Conservation (phyloP, 30 jellyfish, hydroid and myxozoan species). For the Morbakka virulenta region DNA sequence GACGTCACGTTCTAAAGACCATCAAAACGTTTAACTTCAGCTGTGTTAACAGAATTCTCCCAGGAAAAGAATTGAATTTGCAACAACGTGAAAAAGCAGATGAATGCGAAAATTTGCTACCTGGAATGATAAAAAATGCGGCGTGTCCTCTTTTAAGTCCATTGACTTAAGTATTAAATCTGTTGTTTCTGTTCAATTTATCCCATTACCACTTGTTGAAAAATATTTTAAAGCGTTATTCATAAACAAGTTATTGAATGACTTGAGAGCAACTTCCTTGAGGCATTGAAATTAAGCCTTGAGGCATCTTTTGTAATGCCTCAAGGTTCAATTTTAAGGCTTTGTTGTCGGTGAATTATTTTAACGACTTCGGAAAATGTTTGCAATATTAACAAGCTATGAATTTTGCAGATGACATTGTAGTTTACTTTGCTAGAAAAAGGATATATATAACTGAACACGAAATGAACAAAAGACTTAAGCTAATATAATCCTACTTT, state of each 20-base stretch:
- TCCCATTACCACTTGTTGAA: not conserved
- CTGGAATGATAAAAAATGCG: not conserved
- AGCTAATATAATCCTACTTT: not conserved
- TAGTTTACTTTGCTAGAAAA: not conserved
- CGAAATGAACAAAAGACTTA: not conserved
- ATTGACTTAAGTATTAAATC: not conserved
- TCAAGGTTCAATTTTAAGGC: not conserved
- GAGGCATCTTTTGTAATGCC: too few relatives aligned
- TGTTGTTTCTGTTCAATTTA: too few relatives aligned
- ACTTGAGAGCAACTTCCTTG: not conserved
- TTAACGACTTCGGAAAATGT: not conserved
- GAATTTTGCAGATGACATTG: not conserved
- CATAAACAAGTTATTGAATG: not conserved
- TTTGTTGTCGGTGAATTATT: not conserved
- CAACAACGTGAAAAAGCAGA: not conserved
- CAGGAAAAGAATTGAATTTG: too few relatives aligned
- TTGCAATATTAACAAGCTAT: not conserved
- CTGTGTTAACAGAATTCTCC: too few relatives aligned
- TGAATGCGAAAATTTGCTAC: not conserved
- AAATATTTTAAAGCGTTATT: not conserved
- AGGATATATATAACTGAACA: not conserved
- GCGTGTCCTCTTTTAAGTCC: not conserved
- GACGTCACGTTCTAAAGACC: too few relatives aligned
- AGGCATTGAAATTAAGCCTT: too few relatives aligned
- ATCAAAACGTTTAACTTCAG: too few relatives aligned